Base-by-base conservation (phyloP, 35 echinoderm and acorn worm species). In the Ophiothrix spiculata region DNA sequence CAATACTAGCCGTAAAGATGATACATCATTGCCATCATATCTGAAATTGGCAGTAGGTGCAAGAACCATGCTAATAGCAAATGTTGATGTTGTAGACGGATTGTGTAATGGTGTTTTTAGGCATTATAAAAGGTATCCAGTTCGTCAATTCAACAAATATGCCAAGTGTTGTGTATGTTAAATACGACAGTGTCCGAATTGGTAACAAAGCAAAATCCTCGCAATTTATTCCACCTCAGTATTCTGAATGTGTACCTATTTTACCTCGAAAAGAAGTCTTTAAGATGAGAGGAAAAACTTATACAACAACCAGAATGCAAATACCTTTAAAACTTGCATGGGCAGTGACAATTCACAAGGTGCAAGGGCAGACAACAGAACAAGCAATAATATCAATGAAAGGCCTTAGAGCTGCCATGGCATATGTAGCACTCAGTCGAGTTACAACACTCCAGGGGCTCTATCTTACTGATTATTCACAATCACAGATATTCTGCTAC, bases 61-160 rank as follows among this genome's bases (percentile, higher is more conserved):
- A 23, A 64, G 83, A 76, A 69, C 81, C 19, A 93, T 93, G 82
- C 82, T 93, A 29, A 89, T 82, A 33, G 76, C 35, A 42, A 93
- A 93, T 85, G 75, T 89, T n/a, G 87, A 93, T 89, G 87, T 93
- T 56, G 46, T 87, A 90, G 91, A 93, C 81, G 91, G 87, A 84
- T 74, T 88, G 39, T 39, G 40, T 81, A 90, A 93, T 89, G 87
- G 91, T 75, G 87, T 89, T 14, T 36, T n/a, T 85, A 32, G 87
- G 87, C 33, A 89, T 49, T 69, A 83, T 91, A 21, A 39, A 40
- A n/a, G 79, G 56, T 79, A 33, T 74, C 23, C 15, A 69, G 17
- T 77, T 73, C 56, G 49, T 81, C 76, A 79, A 75, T 16, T 36
- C 82, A 79, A 16, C 39, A n/a, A 29, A 14, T 37, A 60, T 40